Conservation (phyloP, 92 coral and sea anemone species). For the Montipora capitata region DNA sequence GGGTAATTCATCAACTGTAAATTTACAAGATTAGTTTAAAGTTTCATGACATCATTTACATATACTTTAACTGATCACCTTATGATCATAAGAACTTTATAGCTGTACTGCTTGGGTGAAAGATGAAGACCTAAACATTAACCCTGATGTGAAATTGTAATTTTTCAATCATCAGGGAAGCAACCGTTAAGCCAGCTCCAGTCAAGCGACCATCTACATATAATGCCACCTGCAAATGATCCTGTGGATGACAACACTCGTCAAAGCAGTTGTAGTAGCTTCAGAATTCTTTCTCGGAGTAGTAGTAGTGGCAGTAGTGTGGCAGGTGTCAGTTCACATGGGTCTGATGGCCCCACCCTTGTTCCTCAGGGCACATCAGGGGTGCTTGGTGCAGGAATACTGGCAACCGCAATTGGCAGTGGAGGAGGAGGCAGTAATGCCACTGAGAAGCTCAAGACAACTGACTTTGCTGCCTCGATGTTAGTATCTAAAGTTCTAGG, state of each 20-base stretch:
- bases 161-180: conserved; percentile 1
- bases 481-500: neutral
- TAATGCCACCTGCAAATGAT: conserved; percentile 7
- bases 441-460: conserved; percentile 34
- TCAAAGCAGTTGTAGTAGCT: conserved; percentile 87
- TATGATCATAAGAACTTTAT: too few species aligned
- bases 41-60: too few species aligned
- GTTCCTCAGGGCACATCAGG: conserved; percentile 66
- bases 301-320: conserved; percentile 91
- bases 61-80: too few species aligned
- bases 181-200: conserved; percentile 13
- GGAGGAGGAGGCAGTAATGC: conserved; percentile 63
- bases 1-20: too few species aligned
- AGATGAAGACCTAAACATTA: too few species aligned
- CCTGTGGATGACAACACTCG: conserved; percentile 61
- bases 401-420: conserved; percentile 69
- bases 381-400: conserved; percentile 77
- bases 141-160: neutral
- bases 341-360: conserved; percentile 71
- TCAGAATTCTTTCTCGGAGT: conserved; percentile 88
- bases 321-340: conserved; percentile 81
- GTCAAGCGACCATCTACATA: neutral
- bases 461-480: conserved; percentile 48
- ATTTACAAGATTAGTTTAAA: too few species aligned
- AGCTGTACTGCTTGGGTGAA: too few species aligned